These are phyloP conservation scores for Brachyalestes nurse DNA, from an alignment of 2,797 vertebrate genomes.

Conservation along the genomic window DNA sequence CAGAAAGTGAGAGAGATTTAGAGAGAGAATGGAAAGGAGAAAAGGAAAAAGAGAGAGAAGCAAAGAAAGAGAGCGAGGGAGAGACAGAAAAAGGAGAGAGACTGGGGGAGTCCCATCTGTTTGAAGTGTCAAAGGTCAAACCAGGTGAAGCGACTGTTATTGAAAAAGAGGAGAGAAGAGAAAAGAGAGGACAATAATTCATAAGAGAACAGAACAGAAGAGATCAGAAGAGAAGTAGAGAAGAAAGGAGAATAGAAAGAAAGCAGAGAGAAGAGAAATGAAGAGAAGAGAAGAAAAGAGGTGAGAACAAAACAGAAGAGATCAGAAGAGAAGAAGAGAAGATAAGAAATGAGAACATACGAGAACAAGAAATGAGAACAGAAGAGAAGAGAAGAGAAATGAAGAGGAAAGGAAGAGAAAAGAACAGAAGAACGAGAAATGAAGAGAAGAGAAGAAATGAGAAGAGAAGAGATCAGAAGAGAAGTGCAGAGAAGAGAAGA, in stretches of 20 bases:
- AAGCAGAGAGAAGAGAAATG: not conserved
- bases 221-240: constrained; percentile 2
- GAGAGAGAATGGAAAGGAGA: no score
- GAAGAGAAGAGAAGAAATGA: no score
- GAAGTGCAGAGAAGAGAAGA: no score
- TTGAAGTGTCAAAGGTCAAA: not conserved
- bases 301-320: not conserved
- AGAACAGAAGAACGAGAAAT: not conserved
- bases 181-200: no score
- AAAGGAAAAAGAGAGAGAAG: no score
- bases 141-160: not conserved
- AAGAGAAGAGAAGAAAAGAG: not conserved
- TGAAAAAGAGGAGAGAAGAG: not conserved
- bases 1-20: no score
- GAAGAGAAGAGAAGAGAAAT: not conserved
- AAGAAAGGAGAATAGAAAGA: not conserved
- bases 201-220: not conserved
- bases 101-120: not conserved
- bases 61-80: not conserved
- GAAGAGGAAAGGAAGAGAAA: not conserved
- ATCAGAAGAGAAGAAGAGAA: not conserved
- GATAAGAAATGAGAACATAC: not conserved
- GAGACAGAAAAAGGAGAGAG: not conserved
- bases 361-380: no score
- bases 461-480: no score